Evolutionary conservation across 2,113 vertebrate species (phyloP), one percentile per base, ranked within the genome.

Genomic region (Felis chaus): DNA sequence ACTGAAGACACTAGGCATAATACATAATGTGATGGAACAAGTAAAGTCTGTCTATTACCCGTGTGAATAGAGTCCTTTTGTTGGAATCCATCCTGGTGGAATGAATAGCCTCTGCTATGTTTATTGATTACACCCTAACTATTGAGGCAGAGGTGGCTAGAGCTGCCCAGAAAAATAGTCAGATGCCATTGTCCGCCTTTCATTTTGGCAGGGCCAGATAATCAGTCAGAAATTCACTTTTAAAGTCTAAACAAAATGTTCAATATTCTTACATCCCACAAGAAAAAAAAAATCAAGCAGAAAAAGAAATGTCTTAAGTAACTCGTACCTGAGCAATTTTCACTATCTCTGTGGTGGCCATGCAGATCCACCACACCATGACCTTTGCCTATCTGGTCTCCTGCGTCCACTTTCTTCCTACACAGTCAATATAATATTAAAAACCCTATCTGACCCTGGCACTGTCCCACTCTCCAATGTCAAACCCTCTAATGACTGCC

Each of bases 71-170:
- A 90, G 95, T 25, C 68, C 82, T 89, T 97, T 97, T 95, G 84
- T 96, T 93, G 95, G 94, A 97, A 87, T 87, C 86, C 95, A 84
- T 98, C 92, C 96, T 97, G 82, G 69, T 94, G 94, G 92, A 97
- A 97, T 98, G 96, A 98, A 97, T 93, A 97, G 95, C 78, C 53
- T 93, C 95, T 97, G 91, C 96, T 86, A 91, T 97, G 97, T 96
- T 98, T 98, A 98, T 97, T 97, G 97, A 98, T 98, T 97, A 94
- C 79, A 92, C 85, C 89, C 95, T 84, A 91, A 97, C 96, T 96
- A 94, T 93, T 91, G 71, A 97, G 95, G 95, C 18, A 91, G 91
- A 94, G 69, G 89, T 97, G 93, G 76, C 80, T 33, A 33, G 45
- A 92, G 68, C 89, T 98, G 74, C 95, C 96, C 69, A 94, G 97